Base-by-base conservation (phyloP, 1,140 invertebrate species). In the Yoshiicerus persimilis region DNA sequence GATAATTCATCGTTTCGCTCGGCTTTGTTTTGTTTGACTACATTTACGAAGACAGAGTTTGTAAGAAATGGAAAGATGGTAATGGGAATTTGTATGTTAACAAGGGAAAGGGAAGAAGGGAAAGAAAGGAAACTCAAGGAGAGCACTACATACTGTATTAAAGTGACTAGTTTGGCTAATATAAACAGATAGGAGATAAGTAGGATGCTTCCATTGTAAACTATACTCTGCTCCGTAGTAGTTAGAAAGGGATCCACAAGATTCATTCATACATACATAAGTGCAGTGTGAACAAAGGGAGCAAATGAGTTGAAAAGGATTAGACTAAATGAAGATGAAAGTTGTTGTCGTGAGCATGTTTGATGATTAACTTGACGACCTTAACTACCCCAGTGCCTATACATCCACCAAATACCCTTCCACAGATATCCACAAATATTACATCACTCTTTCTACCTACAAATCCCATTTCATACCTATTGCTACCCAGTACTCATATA, bases 281-380 rank as follows among this genome's bases (percentile, higher is more conserved):
- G 32, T 23, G 32, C 30, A 80, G 75, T 80, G 75, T 80, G 75
- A 80, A 80, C 75, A 80, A 80, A 80, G 75, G 34, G 75, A 38
- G 32, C 75, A 80, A 80, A 80, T 80, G 75, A 80, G 75, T 80
- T 80, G 75, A 80, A 80, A 80, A 80, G 75, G 75, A 80, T 80
- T 36, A 80, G 75, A 34, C 75, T 80, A 80, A 80, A 80, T 80
- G 75, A 80, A 80, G 75, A 80, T 80, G 75, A 80, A 80, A 80
- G 75, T 80, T 80, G 75, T 80, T 80, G 75, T 80, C 32, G 75
- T 80, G 75, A 80, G 32, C 75, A 80, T 80, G 75, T 80, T 80
- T 80, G 75, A 80, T 80, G 30, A 80, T 80, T 80, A 80, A 80
- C 75, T 38, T 80, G 34, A 80, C 32, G 75, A 38, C 27, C 30